Base-by-base conservation (phyloP, 2,888 invertebrate genomes). In the Euproctis similis region DNA sequence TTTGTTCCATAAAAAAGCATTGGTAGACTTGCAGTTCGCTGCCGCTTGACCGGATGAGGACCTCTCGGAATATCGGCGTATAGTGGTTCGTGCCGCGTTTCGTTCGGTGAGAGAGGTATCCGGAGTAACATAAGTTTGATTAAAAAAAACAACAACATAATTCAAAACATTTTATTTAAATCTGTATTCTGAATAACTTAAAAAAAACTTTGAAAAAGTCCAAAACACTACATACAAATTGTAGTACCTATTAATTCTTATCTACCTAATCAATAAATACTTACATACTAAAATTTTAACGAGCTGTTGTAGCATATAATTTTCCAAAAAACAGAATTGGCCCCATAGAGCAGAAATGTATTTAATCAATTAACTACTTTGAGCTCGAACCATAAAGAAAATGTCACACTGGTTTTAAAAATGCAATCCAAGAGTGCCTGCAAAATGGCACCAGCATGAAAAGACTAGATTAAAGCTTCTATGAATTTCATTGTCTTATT, bases 401-500 rank as follows among this genome's bases (percentile, higher is more conserved):
- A 58, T 59, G 47, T 54, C 36, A 66, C 62, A 74, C 70, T 73
- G 67, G 63, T 55, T 59, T 59, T 39, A 46, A 50, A 46, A 51
- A 61, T 48, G n/a, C n/a, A n/a, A n/a, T n/a, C n/a, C n/a, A 52
- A 49, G 38, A 42, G 62, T 74, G 75, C 74, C 68, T 51, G 48
- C 53, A 61, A 53, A 70, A 72, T 73, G 75, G 71, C 76, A 75
- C 73, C 53, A 69, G 72, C 75, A 62, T 69, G 70, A 72, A 69
- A 66, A 70, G 84, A 84, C 84, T 84, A 84, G 84, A 84, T 76
- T 76, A 75, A 78, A 82, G 80, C 80, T 81, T 82, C 81, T 75
- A 65, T 77, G 52, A 71, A 72, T 72, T 73, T 72, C 61, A 68
- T 62, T 66, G 63, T 59, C 53, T 50, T 65, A 67, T 60, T 53